Base-by-base conservation (phyloP, 2,113 vertebrate species). In the Butorides virescens region DNA sequence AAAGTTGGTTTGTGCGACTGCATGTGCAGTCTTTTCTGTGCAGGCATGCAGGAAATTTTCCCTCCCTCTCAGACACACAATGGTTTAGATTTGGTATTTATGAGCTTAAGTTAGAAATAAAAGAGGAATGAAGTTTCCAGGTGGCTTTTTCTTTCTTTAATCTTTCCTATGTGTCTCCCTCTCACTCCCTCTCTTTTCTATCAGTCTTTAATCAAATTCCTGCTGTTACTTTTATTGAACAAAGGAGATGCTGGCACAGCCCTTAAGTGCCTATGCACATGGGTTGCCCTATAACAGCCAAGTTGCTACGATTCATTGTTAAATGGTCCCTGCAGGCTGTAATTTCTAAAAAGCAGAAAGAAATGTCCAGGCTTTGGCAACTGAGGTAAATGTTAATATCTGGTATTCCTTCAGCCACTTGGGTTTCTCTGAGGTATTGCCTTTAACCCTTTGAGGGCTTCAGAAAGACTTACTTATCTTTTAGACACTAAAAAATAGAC, bases 31-130 rank as follows among this genome's bases (percentile, higher is more conserved):
- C 70, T 90, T 55, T 67, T 56, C 86, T 92, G 76, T 90, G 66
- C 50, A 92, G 71, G 87, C 83, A 95, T 52, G 79, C 74, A 95
- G 88, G 93, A 96, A 90, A 82, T 71, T 82, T 61, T 96, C 91
- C 82, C 88, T 92, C 93, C 91, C 86, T 86, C 93, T 78, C 83
- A 8, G 29, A 63, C 25, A 63, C 59, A 94, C 93, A 95, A 90
- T 92, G 73, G 18, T 86, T 96, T 92, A 90, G 85, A 93, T 88
- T 86, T 55, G 46, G 62, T 73, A 95, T 94, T 88, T 91, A 93
- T 84, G 76, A 96, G 73, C 96, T 98, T 95, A 92, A 90, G 85
- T 46, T 79, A 90, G 50, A 96, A 81, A 95, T 90, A 95, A 96
- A 96, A 76, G 53, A 84, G 80, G 90, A 95, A 94, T 94, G 59